These are phyloP conservation scores for Drosophila robusta DNA, from an alignment of 2,888 invertebrate species.

Conservation along the genomic window DNA sequence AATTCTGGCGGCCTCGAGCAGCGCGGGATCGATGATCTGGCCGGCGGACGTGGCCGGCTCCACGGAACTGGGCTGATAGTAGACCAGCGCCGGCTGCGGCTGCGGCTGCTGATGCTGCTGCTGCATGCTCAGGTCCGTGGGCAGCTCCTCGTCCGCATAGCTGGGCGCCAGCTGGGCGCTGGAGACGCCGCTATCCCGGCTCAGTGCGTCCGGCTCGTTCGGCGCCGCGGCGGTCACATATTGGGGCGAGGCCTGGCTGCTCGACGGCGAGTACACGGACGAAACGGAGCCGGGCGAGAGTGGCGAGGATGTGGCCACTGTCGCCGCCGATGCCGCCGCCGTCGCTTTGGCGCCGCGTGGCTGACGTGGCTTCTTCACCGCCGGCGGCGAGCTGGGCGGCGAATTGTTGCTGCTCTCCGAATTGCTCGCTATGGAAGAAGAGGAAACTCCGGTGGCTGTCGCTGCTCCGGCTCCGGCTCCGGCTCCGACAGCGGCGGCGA, in stretches of 20 bases:
- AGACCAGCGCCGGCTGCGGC: slow-evolving; percentile 34
- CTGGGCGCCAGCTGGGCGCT: slow-evolving; percentile 56
- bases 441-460: slow-evolving; percentile 26
- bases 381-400: slow-evolving; percentile 71
- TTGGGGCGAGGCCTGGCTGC: slow-evolving; percentile 64
- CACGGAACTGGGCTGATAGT: slow-evolving; percentile 51
- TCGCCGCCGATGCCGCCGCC: slow-evolving; percentile 2
- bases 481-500: slow-evolving; percentile 37
- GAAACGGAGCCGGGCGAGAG: slow-evolving; percentile 77
- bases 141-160: slow-evolving; percentile 75
- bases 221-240: slow-evolving; percentile 28
- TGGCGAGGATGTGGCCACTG: slow-evolving; percentile 35
- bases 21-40: slow-evolving; percentile 84
- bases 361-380: slow-evolving; percentile 67
- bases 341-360: slow-evolving; percentile 41
- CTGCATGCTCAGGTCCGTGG: slow-evolving; percentile 80
- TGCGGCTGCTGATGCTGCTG: slow-evolving; percentile 34
- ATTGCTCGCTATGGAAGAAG: slow-evolving; percentile 53
- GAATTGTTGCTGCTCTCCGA: slow-evolving; percentile 74
- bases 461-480: slow-evolving; percentile 58
- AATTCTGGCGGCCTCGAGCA: slow-evolving; percentile 84
- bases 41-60: slow-evolving; percentile 45
- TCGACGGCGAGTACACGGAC: slow-evolving; percentile 70
- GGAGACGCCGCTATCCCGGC: slow-evolving; percentile 83
- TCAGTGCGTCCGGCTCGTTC: slow-evolving; percentile 80